phyloP scores from a whole-genome alignment of 2,888 invertebrate species.

The Orthonychiurus folsomi region DNA sequence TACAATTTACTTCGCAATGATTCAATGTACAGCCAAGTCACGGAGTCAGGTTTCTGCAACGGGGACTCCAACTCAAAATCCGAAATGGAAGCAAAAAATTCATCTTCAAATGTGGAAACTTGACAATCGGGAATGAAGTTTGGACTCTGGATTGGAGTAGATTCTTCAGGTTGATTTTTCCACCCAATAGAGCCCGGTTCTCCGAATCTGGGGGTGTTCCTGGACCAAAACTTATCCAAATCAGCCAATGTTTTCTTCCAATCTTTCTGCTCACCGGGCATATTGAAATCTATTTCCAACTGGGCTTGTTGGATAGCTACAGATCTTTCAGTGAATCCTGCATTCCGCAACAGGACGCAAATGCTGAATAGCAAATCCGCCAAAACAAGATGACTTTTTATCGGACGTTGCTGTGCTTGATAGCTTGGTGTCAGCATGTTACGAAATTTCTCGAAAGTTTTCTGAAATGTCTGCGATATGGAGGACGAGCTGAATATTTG shows the following conservation, averaged over 20 bases:
- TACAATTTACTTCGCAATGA: constrained; percentile 26
- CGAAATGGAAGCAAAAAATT: constrained; percentile 19
- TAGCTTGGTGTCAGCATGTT: constrained; percentile 33
- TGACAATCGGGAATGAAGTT: neutral
- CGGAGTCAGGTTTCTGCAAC: constrained; percentile 8
- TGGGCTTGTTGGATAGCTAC: constrained; percentile 34
- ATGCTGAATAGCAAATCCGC: constrained; percentile 28
- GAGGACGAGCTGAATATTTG: constrained; percentile 25
- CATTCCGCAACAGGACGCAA: constrained; percentile 25
- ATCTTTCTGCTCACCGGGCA: constrained; percentile 18
- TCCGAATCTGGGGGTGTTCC: constrained; percentile 32
- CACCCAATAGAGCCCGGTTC: constrained; percentile 31
- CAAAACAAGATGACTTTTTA: constrained; percentile 30
- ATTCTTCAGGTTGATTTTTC: constrained; percentile 6
- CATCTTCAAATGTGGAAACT: constrained; percentile 31
- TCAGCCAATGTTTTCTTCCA: constrained; percentile 19
- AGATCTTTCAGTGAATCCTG: constrained; percentile 32
- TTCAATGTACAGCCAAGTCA: constrained; percentile 30
- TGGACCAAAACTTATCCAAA: constrained; percentile 36
- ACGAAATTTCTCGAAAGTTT: constrained; percentile 32
- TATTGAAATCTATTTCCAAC: constrained; percentile 34
- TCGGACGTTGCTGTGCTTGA: constrained; percentile 35
- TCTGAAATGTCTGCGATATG: constrained; percentile 21
- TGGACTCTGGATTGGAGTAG: neutral
- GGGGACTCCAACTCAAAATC: constrained; percentile 1